Evolutionary conservation across 2,113 vertebrate genomes (phyloP).

Genomic region (Ahaetulla prasina): DNA sequence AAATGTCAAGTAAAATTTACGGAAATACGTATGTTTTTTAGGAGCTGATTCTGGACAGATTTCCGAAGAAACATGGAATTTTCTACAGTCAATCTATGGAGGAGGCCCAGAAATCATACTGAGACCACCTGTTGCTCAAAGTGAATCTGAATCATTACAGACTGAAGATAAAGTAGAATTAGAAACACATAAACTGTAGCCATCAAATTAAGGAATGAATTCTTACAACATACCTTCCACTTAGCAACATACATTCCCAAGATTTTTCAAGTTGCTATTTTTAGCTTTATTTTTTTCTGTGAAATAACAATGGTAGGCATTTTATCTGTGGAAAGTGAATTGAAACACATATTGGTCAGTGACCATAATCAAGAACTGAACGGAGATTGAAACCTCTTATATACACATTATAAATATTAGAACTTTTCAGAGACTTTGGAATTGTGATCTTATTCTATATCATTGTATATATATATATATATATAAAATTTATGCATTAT

Average conservation of each 20-base stretch:
- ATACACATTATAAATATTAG: slow-evolving; percentile 48
- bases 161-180: slow-evolving; percentile 95
- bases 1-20: background rate
- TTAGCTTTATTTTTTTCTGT: slow-evolving; percentile 38
- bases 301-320: slow-evolving; percentile 65
- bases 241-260: slow-evolving; percentile 70
- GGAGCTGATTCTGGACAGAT: slow-evolving; percentile 98
- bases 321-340: slow-evolving; percentile 50
- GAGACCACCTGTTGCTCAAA: slow-evolving; percentile 81
- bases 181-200: slow-evolving; percentile 88
- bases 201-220: slow-evolving; percentile 34
- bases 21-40: slow-evolving; percentile 49
- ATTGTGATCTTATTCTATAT: slow-evolving; percentile 45
- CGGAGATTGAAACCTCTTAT: slow-evolving; percentile 34
- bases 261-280: slow-evolving; percentile 51
- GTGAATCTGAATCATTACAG: slow-evolving; percentile 76
- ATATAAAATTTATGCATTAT: slow-evolving; percentile 56
- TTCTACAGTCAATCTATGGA: slow-evolving; percentile 90
- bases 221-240: slow-evolving; percentile 64
- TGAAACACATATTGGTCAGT: background rate
- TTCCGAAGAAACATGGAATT: slow-evolving; percentile 98
- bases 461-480: slow-evolving; percentile 38
- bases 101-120: slow-evolving; percentile 92
- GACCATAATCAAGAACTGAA: background rate
- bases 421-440: slow-evolving; percentile 41